Conservation (phyloP, 37 sponge, comb jelly and placozoan species). For the Tethya wilhelma region DNA sequence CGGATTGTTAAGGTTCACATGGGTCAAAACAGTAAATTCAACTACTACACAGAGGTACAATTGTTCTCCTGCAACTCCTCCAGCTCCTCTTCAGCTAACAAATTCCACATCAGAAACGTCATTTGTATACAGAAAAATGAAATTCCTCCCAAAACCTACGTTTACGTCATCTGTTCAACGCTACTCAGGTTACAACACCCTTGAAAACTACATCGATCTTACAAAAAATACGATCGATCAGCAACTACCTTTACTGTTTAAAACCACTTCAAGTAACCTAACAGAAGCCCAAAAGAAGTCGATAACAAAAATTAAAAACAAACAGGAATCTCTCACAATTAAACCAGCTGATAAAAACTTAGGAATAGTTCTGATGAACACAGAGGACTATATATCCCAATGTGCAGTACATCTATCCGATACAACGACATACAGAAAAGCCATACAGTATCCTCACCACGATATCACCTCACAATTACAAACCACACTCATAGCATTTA, state of each 20-base stretch:
- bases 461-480: constrained; percentile 24
- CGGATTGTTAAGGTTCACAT: background rate
- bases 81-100: background rate
- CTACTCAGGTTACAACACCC: background rate
- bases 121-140: constrained; percentile 12
- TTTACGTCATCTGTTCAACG: background rate
- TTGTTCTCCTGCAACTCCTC: background rate
- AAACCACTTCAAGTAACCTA: background rate
- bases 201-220: constrained; percentile 9
- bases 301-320: background rate
- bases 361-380: constrained; percentile 22
- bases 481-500: background rate
- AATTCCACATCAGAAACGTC: no score
- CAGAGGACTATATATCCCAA: constrained; percentile 9
- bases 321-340: background rate
- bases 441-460: constrained; percentile 55
- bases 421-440: constrained; percentile 15
- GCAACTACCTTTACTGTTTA: background rate
- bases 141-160: constrained; percentile 19
- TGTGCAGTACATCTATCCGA: background rate
- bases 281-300: background rate
- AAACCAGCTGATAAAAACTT: constrained; percentile 42
- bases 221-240: constrained; percentile 6
- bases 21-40: background rate
- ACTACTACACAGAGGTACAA: background rate